Conservation (phyloP, 2,797 vertebrate genomes). For the Sebastes steindachneri region DNA sequence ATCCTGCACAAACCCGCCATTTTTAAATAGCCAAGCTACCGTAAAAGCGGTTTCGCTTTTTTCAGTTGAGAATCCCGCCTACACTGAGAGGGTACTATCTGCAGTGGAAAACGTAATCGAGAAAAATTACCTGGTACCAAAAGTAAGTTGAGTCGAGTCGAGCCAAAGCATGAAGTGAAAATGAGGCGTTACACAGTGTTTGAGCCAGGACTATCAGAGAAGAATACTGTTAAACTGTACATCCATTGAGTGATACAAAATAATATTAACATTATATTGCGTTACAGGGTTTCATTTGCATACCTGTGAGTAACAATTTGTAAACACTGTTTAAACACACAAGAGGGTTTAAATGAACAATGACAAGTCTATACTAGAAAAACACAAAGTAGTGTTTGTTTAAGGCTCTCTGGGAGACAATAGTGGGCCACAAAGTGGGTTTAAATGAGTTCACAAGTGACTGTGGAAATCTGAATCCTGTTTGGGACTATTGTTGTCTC, state of each 20-base stretch:
- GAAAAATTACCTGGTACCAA: background rate
- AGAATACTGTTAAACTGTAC: background rate
- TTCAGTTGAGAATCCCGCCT: background rate
- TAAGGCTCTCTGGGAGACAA: conserved; percentile 6
- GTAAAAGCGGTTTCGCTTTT: no score
- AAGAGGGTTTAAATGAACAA: conserved; percentile 19
- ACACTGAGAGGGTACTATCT: background rate
- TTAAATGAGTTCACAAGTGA: conserved; percentile 22
- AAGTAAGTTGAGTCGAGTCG: background rate
- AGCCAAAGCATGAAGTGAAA: background rate
- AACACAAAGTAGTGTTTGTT: conserved; percentile 33
- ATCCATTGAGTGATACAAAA: background rate
- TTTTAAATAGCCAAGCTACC: no score
- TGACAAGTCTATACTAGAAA: background rate
- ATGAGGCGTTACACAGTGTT: background rate
- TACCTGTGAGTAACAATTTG: background rate
- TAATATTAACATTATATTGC: background rate
- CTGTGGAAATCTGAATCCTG: conserved; percentile 22
- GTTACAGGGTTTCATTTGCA: background rate
- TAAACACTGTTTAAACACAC: background rate
- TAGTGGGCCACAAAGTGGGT: conserved; percentile 13
- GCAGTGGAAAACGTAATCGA: no score
- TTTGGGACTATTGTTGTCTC: conserved; percentile 7
- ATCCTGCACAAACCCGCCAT: no score
- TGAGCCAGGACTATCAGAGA: background rate